A percentile compares a stretch with the other conserved stretches of the same genome.
Conservation (phyloP, 2,888 invertebrate genomes). For the Dinocampus coccinellae region DNA sequence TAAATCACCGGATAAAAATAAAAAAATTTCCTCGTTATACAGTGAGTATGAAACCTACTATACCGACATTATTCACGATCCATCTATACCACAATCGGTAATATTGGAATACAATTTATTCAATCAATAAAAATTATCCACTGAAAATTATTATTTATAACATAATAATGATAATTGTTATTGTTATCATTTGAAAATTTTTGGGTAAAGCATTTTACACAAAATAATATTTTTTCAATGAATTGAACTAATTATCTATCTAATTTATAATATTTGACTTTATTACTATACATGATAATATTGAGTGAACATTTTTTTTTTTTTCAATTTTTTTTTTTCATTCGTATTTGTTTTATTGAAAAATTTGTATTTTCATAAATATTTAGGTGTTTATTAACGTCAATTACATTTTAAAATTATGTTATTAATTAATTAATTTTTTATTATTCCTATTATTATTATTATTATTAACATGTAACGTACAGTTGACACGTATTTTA, state of each 20-base stretch:
- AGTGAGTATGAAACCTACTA: not conserved
- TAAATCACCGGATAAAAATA: not conserved
- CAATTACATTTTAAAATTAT: not conserved
- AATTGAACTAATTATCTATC: too few species aligned
- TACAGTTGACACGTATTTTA: not conserved
- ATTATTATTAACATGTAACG: not conserved
- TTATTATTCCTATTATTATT: constrained; percentile 1
- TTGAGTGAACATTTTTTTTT: constrained; percentile 9
- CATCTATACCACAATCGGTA: not conserved
- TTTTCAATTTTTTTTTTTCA: constrained; percentile 20
- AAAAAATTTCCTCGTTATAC: not conserved
- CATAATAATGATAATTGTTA: not conserved
- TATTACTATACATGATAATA: constrained; percentile 13
- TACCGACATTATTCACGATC: not conserved
- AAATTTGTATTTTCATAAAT: too few species aligned
- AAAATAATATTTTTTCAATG: constrained; percentile 42
- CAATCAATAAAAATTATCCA: not conserved
- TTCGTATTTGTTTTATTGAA: constrained; percentile 24
- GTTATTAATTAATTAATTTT: not conserved
- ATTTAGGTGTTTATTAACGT: not conserved
- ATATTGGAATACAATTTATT: not conserved
- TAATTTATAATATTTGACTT: too few species aligned
- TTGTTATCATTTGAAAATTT: constrained; percentile 40
- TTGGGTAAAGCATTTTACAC: constrained; percentile 45
- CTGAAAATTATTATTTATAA: not conserved